phyloP scores from a whole-genome alignment of 2,888 invertebrate genomes.

The Cetonia aurata region DNA sequence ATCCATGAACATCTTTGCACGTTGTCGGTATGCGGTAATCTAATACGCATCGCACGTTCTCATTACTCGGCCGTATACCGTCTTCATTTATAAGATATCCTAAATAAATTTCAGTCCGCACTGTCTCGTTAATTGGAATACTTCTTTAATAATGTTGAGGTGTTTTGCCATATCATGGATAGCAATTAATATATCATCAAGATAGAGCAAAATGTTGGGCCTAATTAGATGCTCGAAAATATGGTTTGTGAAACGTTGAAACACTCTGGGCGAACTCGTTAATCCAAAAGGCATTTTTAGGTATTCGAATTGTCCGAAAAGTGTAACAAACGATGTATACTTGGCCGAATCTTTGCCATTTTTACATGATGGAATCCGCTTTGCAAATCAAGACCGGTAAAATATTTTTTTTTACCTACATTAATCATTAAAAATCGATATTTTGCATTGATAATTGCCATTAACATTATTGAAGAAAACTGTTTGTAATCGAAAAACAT shows the following conservation, averaged over 20 bases:
- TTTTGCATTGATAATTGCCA: no score
- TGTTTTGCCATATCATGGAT: neutral
- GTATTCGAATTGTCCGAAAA: constrained; percentile 38
- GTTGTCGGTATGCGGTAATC: constrained; percentile 52
- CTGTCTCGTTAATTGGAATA: constrained; percentile 48
- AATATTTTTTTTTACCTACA: constrained; percentile 23
- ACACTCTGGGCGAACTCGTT: constrained; percentile 2
- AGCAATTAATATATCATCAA: constrained; percentile 1
- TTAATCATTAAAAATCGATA: no score
- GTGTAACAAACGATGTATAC: constrained; percentile 43
- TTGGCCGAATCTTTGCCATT: constrained; percentile 34
- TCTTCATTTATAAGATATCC: constrained; percentile 50
- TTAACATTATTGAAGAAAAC: no score
- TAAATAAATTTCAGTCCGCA: constrained; percentile 46
- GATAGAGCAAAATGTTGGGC: neutral
- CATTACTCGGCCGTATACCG: constrained; percentile 49
- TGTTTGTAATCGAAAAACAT: no score
- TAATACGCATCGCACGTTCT: constrained; percentile 48
- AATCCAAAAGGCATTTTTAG: constrained; percentile 35
- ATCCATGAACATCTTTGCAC: constrained; percentile 51
- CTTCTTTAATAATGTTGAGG: constrained; percentile 31
- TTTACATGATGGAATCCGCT: constrained; percentile 41
- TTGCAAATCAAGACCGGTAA: constrained; percentile 15
- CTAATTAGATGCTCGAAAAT: neutral
- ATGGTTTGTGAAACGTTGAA: neutral